These are phyloP conservation scores for Lucinisca nassula DNA, from an alignment of 2,888 invertebrate species.

Conservation along the genomic window DNA sequence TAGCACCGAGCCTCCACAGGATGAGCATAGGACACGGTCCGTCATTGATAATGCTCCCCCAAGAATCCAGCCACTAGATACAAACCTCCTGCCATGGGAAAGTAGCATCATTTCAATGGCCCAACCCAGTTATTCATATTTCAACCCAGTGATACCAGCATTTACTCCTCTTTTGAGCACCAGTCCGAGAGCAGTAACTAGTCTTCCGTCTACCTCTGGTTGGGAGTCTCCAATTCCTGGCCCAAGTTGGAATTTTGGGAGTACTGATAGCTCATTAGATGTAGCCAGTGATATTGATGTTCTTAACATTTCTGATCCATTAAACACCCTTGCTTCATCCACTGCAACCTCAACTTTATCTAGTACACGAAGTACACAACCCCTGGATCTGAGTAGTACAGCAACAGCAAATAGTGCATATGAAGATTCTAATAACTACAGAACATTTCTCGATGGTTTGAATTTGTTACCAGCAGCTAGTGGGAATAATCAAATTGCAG, in stretches of 20 bases:
- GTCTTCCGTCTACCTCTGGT: conserved; percentile 64
- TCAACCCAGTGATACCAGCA: conserved; percentile 33
- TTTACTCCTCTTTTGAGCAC: not conserved
- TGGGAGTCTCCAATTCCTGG: conserved; percentile 84
- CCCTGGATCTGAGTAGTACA: not conserved
- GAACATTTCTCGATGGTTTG: not conserved
- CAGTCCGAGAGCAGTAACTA: not conserved
- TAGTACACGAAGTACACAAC: not conserved
- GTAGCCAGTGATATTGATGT: not conserved
- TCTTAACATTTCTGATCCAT: not conserved
- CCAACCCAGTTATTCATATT: not conserved
- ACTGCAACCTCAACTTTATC: not conserved
- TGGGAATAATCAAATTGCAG: not conserved
- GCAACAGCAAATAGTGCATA: not conserved
- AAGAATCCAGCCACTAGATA: conserved; percentile 4
- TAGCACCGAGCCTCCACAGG: conserved; percentile 14
- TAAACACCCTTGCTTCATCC: not conserved
- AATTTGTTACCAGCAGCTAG: not conserved
- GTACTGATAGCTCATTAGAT: not conserved
- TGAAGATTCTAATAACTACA: not conserved
- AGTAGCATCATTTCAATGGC: conserved; percentile 29
- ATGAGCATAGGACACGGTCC: not conserved
- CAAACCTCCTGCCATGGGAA: conserved; percentile 36
- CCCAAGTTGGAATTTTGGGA: not conserved
- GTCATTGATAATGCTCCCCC: not conserved